phyloP scores from a whole-genome alignment of 2,888 invertebrate species.

The Dryocosmus kuriphilus region DNA sequence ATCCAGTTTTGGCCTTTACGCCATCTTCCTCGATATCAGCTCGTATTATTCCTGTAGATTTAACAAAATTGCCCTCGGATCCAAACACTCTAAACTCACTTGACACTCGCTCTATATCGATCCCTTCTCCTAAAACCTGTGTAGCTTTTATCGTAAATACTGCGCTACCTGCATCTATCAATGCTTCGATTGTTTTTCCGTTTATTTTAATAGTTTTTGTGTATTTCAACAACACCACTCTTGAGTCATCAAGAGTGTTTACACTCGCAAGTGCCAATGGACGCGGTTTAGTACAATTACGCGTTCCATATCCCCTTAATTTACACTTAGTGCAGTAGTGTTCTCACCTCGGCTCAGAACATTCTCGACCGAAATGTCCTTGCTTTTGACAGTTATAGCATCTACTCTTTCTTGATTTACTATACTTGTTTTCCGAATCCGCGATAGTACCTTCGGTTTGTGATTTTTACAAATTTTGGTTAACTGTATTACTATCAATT shows the following conservation, averaged over 20 bases:
- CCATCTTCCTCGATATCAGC: slow-evolving; percentile 50
- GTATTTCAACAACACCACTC: slow-evolving; percentile 44
- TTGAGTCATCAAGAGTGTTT: neutral
- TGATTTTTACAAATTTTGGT: too few species aligned
- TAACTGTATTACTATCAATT: too few species aligned
- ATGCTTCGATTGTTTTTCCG: slow-evolving; percentile 28
- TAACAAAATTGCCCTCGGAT: neutral
- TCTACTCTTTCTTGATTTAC: slow-evolving; percentile 9
- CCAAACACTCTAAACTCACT: slow-evolving; percentile 48
- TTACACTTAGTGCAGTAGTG: slow-evolving; percentile 36
- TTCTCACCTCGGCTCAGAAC: slow-evolving; percentile 25
- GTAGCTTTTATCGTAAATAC: slow-evolving; percentile 53
- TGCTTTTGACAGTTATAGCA: slow-evolving; percentile 42
- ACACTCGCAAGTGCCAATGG: too few species aligned
- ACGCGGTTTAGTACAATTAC: slow-evolving; percentile 37
- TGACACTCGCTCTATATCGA: neutral
- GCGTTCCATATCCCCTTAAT: slow-evolving; percentile 37
- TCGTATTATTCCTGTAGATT: too few species aligned
- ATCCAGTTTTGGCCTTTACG: slow-evolving; percentile 44
- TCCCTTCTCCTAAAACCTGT: too few species aligned
- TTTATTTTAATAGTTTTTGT: slow-evolving; percentile 45
- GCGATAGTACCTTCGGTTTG: too few species aligned
- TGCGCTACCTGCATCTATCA: slow-evolving; percentile 54
- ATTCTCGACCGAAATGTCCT: slow-evolving; percentile 37
- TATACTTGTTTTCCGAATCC: too few species aligned